phyloP scores from a whole-genome alignment of 2,888 invertebrate species.

The Mycalesis mineus region DNA sequence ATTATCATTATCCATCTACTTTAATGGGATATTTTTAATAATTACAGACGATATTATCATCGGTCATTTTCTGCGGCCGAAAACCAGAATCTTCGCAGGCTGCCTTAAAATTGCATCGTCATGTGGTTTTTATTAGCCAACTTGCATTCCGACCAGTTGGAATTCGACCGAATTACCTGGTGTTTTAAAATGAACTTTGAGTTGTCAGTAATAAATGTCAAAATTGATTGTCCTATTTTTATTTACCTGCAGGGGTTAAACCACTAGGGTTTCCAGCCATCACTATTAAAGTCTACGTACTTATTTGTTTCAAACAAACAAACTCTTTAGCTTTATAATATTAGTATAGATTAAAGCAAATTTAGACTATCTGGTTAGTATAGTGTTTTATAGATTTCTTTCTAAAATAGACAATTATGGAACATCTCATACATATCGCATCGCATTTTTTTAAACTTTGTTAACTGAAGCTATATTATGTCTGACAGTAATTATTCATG shows the following conservation, averaged over 20 bases:
- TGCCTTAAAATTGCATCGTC: constrained; percentile 12
- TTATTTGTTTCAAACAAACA: no score
- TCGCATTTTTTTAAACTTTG: no score
- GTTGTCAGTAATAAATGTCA: background rate
- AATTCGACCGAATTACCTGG: constrained; percentile 4
- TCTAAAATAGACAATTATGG: no score
- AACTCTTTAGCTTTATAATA: no score
- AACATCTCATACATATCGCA: no score
- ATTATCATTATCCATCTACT: no score
- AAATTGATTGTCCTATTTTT: background rate
- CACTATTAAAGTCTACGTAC: no score
- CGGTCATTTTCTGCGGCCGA: background rate
- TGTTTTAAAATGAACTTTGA: background rate
- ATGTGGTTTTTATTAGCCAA: constrained; percentile 23
- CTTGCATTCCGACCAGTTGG: constrained; percentile 18
- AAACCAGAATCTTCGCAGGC: constrained; percentile 16
- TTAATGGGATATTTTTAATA: background rate
- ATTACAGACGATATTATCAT: background rate
- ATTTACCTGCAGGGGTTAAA: constrained; percentile 6
- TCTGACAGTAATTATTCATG: no score
- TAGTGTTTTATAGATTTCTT: no score
- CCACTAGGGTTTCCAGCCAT: background rate
- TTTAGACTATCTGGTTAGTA: no score
- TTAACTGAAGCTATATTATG: no score
- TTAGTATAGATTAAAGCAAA: no score